These are phyloP conservation scores for Hippocampus zosterae DNA, from an alignment of 2,113 vertebrate genomes.

Conservation along the genomic window DNA sequence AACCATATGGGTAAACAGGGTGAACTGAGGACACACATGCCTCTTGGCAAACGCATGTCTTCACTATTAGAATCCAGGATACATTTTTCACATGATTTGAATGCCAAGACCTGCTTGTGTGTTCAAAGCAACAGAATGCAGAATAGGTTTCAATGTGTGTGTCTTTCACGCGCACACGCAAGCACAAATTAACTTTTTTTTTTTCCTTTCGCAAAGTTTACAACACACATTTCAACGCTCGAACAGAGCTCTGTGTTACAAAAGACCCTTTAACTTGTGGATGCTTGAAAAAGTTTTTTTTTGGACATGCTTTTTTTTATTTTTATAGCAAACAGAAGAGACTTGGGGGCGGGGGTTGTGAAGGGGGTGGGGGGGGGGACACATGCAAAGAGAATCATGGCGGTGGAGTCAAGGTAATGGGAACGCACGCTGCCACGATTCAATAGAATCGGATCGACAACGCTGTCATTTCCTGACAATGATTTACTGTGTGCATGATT, in stretches of 20 bases:
- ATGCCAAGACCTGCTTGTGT: constrained; percentile 60
- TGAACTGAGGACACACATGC: constrained; percentile 75
- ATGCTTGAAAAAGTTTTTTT: background rate
- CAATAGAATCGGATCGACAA: constrained; percentile 24
- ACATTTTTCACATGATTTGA: constrained; percentile 74
- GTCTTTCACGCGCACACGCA: constrained; percentile 4
- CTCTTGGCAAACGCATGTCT: constrained; percentile 75
- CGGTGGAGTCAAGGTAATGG: constrained; percentile 41
- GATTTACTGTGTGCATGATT: background rate
- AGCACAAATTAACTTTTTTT: background rate
- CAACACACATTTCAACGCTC: background rate
- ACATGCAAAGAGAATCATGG: constrained; percentile 27
- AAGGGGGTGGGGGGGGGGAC: background rate
- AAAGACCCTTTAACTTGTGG: background rate
- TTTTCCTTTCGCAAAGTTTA: background rate
- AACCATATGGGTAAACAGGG: constrained; percentile 75
- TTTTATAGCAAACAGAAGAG: constrained; percentile 12
- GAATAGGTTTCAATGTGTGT: constrained; percentile 26
- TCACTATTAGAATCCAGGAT: constrained; percentile 76
- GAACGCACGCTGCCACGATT: constrained; percentile 39
- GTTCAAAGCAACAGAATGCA: constrained; percentile 52
- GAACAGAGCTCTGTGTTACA: background rate
- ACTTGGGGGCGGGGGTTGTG: background rate
- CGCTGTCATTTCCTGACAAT: background rate
- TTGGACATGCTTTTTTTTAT: background rate